A percentile compares a stretch with the other conserved stretches of the same genome.
Conservation (phyloP, 2,888 invertebrate genomes). For the Saturnia pavonia region DNA sequence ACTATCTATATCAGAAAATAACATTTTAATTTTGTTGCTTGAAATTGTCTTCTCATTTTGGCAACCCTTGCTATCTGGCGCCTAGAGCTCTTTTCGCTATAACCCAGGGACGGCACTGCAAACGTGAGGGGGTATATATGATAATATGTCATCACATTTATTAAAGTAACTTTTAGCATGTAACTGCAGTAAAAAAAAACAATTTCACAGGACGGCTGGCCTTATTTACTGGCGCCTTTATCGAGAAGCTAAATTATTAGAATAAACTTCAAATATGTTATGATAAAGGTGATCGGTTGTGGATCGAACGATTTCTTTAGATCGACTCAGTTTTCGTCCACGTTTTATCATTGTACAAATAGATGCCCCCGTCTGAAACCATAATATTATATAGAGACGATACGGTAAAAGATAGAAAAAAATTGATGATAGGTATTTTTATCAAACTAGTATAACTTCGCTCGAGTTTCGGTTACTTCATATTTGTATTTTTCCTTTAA, state of each 20-base stretch:
- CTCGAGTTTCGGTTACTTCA: neutral
- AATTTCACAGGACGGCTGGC: slow-evolving; percentile 28
- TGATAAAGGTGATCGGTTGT: slow-evolving; percentile 44
- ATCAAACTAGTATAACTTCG: neutral
- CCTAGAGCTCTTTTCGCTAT: too few relatives aligned
- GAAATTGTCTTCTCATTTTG: too few relatives aligned
- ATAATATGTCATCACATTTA: neutral
- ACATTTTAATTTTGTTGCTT: too few relatives aligned
- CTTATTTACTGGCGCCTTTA: slow-evolving; percentile 46
- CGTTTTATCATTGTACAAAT: slow-evolving; percentile 48
- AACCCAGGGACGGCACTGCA: too few relatives aligned
- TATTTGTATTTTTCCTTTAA: neutral
- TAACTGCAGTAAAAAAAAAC: neutral
- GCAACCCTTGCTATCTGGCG: too few relatives aligned
- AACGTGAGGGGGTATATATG: too few relatives aligned
- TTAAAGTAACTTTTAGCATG: neutral
- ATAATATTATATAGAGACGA: slow-evolving; percentile 30
- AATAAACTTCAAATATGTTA: slow-evolving; percentile 44
- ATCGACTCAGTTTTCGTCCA: slow-evolving; percentile 37
- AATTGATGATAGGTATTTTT: slow-evolving; percentile 1
- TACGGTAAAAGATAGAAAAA: slow-evolving; percentile 28
- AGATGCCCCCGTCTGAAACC: slow-evolving; percentile 40
- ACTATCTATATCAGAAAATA: too few relatives aligned
- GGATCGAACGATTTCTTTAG: slow-evolving; percentile 31
- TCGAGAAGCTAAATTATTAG: slow-evolving; percentile 49